Conservation (phyloP, 37 sponge, comb jelly and placozoan species). For the Beroe forskalii region DNA sequence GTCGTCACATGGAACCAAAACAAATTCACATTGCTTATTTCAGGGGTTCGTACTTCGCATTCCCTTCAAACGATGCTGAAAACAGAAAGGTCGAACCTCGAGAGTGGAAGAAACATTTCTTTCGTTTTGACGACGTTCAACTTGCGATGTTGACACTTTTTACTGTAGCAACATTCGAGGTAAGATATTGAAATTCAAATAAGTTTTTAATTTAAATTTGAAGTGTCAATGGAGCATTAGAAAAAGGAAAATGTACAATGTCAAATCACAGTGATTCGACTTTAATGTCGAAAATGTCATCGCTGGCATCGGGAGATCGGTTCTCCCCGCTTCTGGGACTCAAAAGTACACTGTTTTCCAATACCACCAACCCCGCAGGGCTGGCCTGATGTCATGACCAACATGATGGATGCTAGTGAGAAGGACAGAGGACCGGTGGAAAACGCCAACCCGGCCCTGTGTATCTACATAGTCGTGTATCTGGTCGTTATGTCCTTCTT, state of each 20-base stretch:
- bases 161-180: constrained; percentile 74
- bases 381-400: constrained; percentile 64
- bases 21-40: no score
- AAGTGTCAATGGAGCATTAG: no score
- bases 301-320: no score
- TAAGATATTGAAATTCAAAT: no score
- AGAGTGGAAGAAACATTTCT: constrained; percentile 66
- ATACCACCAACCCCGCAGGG: no score
- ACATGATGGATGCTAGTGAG: constrained; percentile 70
- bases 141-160: constrained; percentile 71
- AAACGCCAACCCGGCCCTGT: constrained; percentile 51
- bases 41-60: constrained; percentile 56
- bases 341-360: no score
- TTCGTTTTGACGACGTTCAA: constrained; percentile 79
- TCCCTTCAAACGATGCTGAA: constrained; percentile 58
- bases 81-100: constrained; percentile 67
- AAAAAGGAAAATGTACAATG: no score
- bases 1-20: no score
- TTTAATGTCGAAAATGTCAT: no score
- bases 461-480: constrained; percentile 75
- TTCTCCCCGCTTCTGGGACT: no score
- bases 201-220: no score
- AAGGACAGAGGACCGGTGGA: constrained; percentile 57
- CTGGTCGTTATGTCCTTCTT: constrained; percentile 75
- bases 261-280: no score